Evolutionary conservation across 2,888 invertebrate species (phyloP), one percentile per base, ranked within the genome.

Genomic region (Steinernema hermaphroditum): DNA sequence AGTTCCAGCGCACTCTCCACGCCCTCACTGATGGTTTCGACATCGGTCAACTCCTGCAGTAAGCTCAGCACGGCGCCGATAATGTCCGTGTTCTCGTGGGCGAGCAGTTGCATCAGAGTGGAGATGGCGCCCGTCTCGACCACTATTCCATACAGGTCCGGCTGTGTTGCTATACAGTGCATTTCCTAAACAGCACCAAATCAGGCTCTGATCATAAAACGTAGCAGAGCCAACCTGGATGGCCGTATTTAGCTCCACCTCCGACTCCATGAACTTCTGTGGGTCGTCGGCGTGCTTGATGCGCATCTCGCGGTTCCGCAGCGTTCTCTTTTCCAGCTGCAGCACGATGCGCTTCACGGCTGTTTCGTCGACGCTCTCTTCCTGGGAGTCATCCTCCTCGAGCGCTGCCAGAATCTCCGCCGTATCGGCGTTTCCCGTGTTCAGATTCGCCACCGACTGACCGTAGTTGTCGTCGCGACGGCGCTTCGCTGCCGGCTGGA

Each of bases 61-160:
- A 91, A 86, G 83, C 90, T 90, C 8, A 93, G 91, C 62, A 93
- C 91, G 79, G 92, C 92, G 69, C 93, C 92, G 27, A 93, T 91
- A 79, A 96, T 92, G 83, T 94, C 97, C 57, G 94, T 93, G 88
- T 99, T 98, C 85, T 97, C 96, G 89, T 98, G 98, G 27, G 93
- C 91, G 12, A 98, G 88, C 72, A 98, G 90, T 85, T 96, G 94
- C 49, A 98, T 88, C n/a, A 98, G 88, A 70, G 94, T 94, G 75
- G 93, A 92, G 44, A 97, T 90, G 70, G 94, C 92, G 62, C 78
- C 92, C 70, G 95, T 89, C 80, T 95, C 93, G 0, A 96, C 94
- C 76, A 97, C 90, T 69, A 94, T 88, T 0, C 93, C 93, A 89
- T 97, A 98, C 74, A 95, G 91, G 87, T 97, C 95, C 0, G 97